Evolutionary conservation across 1,140 invertebrate genomes (phyloP).

Genomic region (Zelostemma sp.): DNA sequence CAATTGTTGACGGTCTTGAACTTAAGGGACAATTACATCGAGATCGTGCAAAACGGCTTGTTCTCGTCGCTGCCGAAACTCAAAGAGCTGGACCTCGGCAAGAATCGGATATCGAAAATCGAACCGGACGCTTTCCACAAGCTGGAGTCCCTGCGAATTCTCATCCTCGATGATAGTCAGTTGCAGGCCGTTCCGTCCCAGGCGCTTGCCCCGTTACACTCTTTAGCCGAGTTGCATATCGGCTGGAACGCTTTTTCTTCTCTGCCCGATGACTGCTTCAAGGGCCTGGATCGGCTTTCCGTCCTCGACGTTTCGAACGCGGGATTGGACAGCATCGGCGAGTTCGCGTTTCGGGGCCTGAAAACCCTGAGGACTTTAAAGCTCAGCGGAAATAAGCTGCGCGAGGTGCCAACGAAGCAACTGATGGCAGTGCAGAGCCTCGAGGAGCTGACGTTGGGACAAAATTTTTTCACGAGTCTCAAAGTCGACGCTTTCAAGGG

Average conservation of each 20-base stretch:
- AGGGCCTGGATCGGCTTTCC: slow-evolving; percentile 79
- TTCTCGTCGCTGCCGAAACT: slow-evolving; percentile 82
- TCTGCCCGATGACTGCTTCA: slow-evolving; percentile 81
- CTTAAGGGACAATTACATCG: slow-evolving; percentile 85
- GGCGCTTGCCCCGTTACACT: slow-evolving; percentile 78
- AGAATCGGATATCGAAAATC: slow-evolving; percentile 87
- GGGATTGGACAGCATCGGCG: slow-evolving; percentile 81
- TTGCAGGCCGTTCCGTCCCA: slow-evolving; percentile 80
- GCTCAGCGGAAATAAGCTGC: slow-evolving; percentile 83
- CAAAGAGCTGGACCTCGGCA: slow-evolving; percentile 87
- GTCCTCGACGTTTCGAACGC: slow-evolving; percentile 85
- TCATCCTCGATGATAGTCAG: slow-evolving; percentile 89
- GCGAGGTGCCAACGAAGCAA: slow-evolving; percentile 80
- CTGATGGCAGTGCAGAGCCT: slow-evolving; percentile 78
- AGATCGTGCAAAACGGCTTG: slow-evolving; percentile 80
- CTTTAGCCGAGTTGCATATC: slow-evolving; percentile 85
- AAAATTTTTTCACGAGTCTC: slow-evolving; percentile 82
- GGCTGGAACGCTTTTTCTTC: slow-evolving; percentile 84
- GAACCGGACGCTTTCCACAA: slow-evolving; percentile 85
- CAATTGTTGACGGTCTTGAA: slow-evolving; percentile 83
- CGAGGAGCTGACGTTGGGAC: slow-evolving; percentile 84
- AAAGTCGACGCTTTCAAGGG: slow-evolving; percentile 81
- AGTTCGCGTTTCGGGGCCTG: slow-evolving; percentile 81
- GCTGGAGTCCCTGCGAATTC: slow-evolving; percentile 78
- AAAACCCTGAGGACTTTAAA: slow-evolving; percentile 80